Evolutionary conservation across 2,113 vertebrate species (phyloP), one percentile per base, ranked within the genome.

Genomic region (Cyprinodon variegatus): DNA sequence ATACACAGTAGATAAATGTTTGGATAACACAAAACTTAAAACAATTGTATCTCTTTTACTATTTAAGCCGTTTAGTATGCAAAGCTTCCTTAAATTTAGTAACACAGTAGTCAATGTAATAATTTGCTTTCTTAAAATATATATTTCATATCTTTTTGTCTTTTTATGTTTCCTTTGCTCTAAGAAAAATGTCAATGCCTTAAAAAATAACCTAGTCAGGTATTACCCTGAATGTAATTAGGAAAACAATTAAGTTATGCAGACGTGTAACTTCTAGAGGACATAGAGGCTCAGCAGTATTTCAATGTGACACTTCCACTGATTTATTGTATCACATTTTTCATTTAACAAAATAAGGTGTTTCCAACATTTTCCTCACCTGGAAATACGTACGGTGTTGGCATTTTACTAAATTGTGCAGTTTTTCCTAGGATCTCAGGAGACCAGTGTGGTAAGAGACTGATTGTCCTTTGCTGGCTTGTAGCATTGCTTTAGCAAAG

Each of bases 361-460:
- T 68, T 74, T 79, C 39, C 70, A 39, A 66, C 65, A 41, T 10
- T 65, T 76, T 86, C 50, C 69, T 81, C 41, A 39, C 46, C 70
- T 65, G 61, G 57, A 81, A 72, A 83, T 65, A 67, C 60, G 12
- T 36, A 11, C 59, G 48, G 68, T 36, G 81, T 90, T 89, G 77
- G 82, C 81, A 87, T 87, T 91, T 89, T 78, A 86, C 78, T 82
- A 86, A 83, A 84, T 62, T 71, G 80, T 73, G 77, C 83, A 85
- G 50, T 65, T 15, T 86, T 59, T 29, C 46, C 29, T 29, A 53
- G 73, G 71, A 59, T 62, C 85, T 78, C 65, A 50, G 43, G 82
- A 72, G 89, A 65, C 68, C 17, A 1, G 41, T 68, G 77, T 78
- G 11, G 61, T 46, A 72, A 90, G 72, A 86, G 86, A 90, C 76